phyloP scores from a whole-genome alignment of 2,113 vertebrate genomes.

The Anguilla rostrata region DNA sequence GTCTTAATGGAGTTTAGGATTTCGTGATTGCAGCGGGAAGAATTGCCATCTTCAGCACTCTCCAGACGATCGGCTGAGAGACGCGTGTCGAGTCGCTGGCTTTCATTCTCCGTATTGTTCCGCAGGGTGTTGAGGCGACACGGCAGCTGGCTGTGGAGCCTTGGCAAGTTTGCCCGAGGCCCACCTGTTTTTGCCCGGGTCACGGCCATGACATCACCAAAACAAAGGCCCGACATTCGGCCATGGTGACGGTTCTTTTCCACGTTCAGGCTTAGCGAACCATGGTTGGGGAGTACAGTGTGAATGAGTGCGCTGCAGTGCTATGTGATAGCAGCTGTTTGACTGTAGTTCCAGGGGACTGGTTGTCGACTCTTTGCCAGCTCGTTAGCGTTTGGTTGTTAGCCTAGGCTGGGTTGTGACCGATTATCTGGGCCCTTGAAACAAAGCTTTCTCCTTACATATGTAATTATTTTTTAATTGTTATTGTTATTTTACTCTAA shows the following conservation, averaged over 20 bases:
- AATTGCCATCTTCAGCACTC: background rate
- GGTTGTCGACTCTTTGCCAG: background rate
- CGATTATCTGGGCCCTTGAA: background rate
- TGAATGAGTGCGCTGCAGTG: slow-evolving; percentile 46
- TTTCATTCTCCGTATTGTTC: background rate
- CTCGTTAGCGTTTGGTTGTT: background rate
- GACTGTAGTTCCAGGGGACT: slow-evolving; percentile 58
- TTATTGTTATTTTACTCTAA: background rate
- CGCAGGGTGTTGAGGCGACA: background rate
- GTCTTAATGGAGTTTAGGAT: background rate
- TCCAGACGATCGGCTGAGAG: background rate
- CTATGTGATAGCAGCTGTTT: slow-evolving; percentile 44
- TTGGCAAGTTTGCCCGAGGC: background rate
- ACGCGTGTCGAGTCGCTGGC: background rate
- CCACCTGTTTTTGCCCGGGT: background rate
- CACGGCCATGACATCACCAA: slow-evolving; percentile 52
- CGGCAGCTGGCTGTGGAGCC: background rate
- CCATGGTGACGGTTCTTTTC: slow-evolving; percentile 61
- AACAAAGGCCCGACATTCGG: slow-evolving; percentile 43
- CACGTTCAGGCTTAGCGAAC: slow-evolving; percentile 43
- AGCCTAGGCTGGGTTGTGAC: background rate
- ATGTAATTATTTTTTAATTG: background rate
- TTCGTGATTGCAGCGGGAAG: background rate
- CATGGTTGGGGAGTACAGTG: slow-evolving; percentile 18
- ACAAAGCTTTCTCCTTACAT: slow-evolving; percentile 45